Base-by-base conservation (phyloP, 2,888 invertebrate genomes). In the Callyntrura guangdongensis region DNA sequence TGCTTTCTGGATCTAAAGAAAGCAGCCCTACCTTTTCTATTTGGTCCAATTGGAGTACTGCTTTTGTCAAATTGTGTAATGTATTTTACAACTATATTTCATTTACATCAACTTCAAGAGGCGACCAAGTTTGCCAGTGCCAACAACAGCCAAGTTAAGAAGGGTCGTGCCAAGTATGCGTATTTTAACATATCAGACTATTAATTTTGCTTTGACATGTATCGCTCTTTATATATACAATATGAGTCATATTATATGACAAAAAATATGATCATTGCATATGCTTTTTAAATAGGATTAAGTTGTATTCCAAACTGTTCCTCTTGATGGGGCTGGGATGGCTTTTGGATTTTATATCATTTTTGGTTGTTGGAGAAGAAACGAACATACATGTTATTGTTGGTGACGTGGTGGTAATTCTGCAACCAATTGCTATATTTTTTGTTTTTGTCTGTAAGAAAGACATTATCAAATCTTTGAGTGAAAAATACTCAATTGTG, bases 391-490 rank as follows among this genome's bases (percentile, higher is more conserved):
- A 64, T 9, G 45, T 77, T 12, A 83, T 91, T 67, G 56, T 92
- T 49, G 67, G 87, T n/a, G 92, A 92, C 25, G 20, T 89, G 9
- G 20, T 92, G 12, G 90, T 89, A 45, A 92, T 92, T 22, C 86
- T 92, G 0, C 91, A 91, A 59, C 92, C 92, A 3, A 59, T 92
- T 56, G 86, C 91, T 0, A 91, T 92, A 11, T 92, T 92, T 47
- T 36, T 91, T 8, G 91, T 92, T 45, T 92, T 92, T 64, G 92
- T 92, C 2, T 93, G 93, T 72, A 93, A 93, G 64, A 69, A 67
- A 12, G 92, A 92, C 17, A 89, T 89, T 47, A 36, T 91, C 11
- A 77, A 82, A 14, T 86, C 88, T 3, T 17, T 93, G 25, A 69
- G 86, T 12, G 69, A 90, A 49, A 93, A 93, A 61, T 91, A 89